A percentile compares a stretch with the other conserved stretches of the same genome.
phyloP scores from a whole-genome alignment of 2,888 invertebrate species.

The Drosophila quasianomalipes region DNA sequence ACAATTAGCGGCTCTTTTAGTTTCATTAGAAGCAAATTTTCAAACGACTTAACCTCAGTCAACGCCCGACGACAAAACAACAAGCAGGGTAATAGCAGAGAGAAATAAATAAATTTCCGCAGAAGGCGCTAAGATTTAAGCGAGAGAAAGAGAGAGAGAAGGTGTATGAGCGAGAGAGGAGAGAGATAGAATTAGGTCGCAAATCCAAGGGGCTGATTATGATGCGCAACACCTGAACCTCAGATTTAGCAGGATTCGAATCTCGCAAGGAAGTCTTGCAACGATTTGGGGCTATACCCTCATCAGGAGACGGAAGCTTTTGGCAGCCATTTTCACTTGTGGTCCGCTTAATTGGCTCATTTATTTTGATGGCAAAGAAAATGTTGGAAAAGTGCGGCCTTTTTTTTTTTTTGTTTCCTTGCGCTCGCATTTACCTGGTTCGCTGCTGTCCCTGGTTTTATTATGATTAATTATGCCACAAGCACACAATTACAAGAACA shows the following conservation, averaged over 20 bases:
- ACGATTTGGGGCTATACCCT: conserved; percentile 54
- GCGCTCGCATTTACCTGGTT: conserved; percentile 47
- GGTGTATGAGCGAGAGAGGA: background rate
- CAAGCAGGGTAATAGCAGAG: conserved; percentile 11
- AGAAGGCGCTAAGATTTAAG: conserved; percentile 47
- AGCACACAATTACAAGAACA: conserved; percentile 44
- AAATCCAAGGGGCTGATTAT: conserved; percentile 50
- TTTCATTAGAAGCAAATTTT: conserved; percentile 69
- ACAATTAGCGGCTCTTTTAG: conserved; percentile 71
- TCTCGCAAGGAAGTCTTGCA: conserved; percentile 2
- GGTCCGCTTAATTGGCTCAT: conserved; percentile 78
- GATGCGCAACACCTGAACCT: conserved; percentile 70
- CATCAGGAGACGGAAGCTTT: conserved; percentile 54
- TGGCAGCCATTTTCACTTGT: conserved; percentile 58
- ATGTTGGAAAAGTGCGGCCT: conserved; percentile 69
- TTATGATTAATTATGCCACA: conserved; percentile 76
- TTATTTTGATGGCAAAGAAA: conserved; percentile 79
- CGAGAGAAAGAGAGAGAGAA: background rate
- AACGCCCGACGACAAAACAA: conserved; percentile 32
- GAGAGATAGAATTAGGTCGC: conserved; percentile 2
- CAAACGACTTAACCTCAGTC: conserved; percentile 67
- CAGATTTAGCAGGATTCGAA: conserved; percentile 24
- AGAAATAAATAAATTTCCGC: conserved; percentile 61
- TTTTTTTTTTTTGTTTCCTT: conserved; percentile 36
- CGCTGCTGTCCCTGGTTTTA: conserved; percentile 64